Evolutionary conservation across 2,113 vertebrate species (phyloP), one percentile per base, ranked within the genome.

Genomic region (Tor tambroides): DNA sequence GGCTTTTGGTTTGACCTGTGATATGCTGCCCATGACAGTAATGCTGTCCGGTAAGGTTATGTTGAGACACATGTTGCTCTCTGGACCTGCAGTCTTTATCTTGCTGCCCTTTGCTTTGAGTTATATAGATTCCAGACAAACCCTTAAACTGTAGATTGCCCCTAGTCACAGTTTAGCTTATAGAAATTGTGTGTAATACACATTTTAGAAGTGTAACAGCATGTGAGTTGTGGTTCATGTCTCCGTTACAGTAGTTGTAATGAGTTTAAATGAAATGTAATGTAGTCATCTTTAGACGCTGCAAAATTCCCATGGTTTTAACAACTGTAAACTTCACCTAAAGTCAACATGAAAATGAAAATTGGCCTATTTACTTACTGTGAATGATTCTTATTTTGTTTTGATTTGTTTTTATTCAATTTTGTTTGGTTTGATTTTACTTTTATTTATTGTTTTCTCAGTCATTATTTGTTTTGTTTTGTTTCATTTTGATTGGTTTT

Each of bases 81-180:
- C 38, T 65, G 51, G n/a, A 81, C 79, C 80, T 46, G 2, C 35
- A 35, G 26, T 80, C 59, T 43, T 67, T 12, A 81, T 65, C 14
- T n/a, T 81, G 35, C n/a, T 81, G 30, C 30, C 8, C 49, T 80
- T 80, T 81, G 59, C 23, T 65, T 81, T 67, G 59, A 17, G 59
- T 81, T 46, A 46, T 81, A 65, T 30, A 81, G 38, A 65, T 43
- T 43, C 35, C 35, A 46, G 38, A 21, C 38, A 81, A 81, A 26
- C 78, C 35, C 56, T 80, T 38, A 12, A 78, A 23, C 35, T 81
- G n/a, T 46, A 67, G 38, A 65, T 21, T 21, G 59, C 46, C 15
- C 26, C 59, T 30, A 56, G 30, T 26, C 54, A 26, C n/a, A 10
- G 56, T 28, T 61, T 46, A 65, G 59, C 15, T 65, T 28, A 9